phyloP scores from a whole-genome alignment of 2,888 invertebrate species.

The Koerneria pararmatus region DNA sequence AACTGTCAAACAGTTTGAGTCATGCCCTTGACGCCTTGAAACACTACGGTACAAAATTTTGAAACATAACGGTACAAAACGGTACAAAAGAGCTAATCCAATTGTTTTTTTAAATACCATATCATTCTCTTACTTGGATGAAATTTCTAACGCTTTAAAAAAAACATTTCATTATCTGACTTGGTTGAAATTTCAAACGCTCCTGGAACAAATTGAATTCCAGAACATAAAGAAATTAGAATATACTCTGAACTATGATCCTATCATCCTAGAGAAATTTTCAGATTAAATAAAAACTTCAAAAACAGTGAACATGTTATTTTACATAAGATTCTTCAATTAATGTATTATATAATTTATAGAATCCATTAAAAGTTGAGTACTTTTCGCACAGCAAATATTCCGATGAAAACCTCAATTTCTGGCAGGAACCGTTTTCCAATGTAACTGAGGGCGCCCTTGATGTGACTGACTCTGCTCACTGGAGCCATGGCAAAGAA shows the following conservation, averaged over 20 bases:
- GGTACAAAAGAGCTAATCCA: background rate
- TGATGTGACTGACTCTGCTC: conserved; percentile 46
- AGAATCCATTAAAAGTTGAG: background rate
- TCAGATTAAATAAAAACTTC: too few relatives aligned
- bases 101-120: background rate
- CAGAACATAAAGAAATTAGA: too few relatives aligned
- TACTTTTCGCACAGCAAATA: background rate
- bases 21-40: background rate
- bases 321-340: background rate
- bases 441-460: conserved; percentile 30
- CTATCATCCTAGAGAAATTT: too few relatives aligned
- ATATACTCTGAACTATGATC: too few relatives aligned
- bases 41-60: background rate
- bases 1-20: conserved; percentile 1
- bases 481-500: conserved; percentile 53
- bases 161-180: too few relatives aligned
- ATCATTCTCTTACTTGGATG: background rate
- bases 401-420: background rate
- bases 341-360: background rate
- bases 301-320: background rate
- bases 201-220: too few relatives aligned
- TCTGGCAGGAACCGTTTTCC: conserved; percentile 23
- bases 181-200: too few relatives aligned
- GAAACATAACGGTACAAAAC: background rate
- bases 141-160: too few relatives aligned